Evolutionary conservation across 2,797 vertebrate species (phyloP).

Genomic region (Chrysocyon brachyurus): DNA sequence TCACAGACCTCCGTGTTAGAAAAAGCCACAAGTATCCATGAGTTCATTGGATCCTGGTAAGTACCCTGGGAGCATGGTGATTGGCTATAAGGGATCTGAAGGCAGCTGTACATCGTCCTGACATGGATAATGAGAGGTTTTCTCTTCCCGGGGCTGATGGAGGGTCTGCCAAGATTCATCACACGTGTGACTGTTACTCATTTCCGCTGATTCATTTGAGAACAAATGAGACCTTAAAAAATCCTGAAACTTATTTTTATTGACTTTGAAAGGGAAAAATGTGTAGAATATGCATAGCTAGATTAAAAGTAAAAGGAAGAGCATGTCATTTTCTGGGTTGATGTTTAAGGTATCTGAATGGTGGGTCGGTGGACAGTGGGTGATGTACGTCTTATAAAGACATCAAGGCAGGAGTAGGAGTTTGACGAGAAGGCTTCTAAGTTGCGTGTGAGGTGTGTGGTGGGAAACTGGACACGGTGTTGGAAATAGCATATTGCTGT

Average conservation of each 20-base stretch:
- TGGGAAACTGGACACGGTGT: too few species aligned
- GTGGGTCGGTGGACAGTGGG: rapidly evolving
- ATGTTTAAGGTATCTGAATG: not conserved
- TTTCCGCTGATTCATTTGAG: not conserved
- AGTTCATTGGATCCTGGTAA: too few species aligned
- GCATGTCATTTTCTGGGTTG: not conserved
- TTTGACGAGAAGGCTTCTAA: not conserved
- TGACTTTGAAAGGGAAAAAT: conserved; percentile 13
- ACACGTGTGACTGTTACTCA: not conserved
- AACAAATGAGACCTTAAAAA: not conserved
- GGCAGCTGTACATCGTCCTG: rapidly evolving
- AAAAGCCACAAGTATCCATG: too few species aligned
- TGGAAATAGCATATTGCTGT: not conserved
- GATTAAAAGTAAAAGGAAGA: not conserved
- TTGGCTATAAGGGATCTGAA: not conserved
- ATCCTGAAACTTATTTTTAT: not conserved
- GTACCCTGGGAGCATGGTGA: too few species aligned
- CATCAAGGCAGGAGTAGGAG: rapidly evolving
- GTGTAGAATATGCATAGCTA: too few species aligned
- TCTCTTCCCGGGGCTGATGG: not conserved
- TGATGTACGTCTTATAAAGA: rapidly evolving
- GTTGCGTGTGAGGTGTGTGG: not conserved
- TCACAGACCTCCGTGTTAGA: too few species aligned
- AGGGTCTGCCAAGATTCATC: not conserved
- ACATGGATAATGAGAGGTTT: not conserved